These are phyloP conservation scores for Trissolcus basalis DNA, from an alignment of 1,140 invertebrate species.

Conservation along the genomic window DNA sequence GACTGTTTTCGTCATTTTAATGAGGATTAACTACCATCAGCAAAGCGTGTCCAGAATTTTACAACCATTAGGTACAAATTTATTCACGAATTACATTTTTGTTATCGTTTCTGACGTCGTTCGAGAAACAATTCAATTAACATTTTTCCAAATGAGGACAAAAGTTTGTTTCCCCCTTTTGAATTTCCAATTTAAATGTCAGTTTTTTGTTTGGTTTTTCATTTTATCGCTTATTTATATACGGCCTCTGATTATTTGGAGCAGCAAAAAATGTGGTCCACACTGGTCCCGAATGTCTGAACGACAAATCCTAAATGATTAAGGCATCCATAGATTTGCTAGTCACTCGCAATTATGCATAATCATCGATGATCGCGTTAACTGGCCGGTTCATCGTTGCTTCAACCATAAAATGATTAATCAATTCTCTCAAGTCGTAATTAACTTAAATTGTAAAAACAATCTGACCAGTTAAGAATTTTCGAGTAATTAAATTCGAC, in stretches of 20 bases:
- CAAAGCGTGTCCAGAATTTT: constrained; percentile 18
- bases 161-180: too few species aligned
- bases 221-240: too few species aligned
- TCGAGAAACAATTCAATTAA: neutral
- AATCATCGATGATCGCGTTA: constrained; percentile 40
- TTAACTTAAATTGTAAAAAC: too few species aligned
- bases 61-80: neutral
- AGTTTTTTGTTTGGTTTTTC: too few species aligned
- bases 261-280: neutral
- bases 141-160: neutral
- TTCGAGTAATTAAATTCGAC: too few species aligned
- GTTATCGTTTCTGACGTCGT: neutral
- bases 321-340: constrained; percentile 29
- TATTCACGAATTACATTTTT: constrained; percentile 1
- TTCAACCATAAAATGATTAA: constrained; percentile 39
- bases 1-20: constrained; percentile 37
- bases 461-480: too few species aligned
- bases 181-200: too few species aligned
- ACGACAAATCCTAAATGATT: constrained; percentile 28
- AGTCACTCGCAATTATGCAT: constrained; percentile 33
- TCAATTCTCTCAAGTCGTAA: constrained; percentile 9
- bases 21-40: constrained; percentile 23
- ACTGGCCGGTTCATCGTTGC: constrained; percentile 36
- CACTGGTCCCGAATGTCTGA: constrained; percentile 5
- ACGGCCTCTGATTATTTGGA: too few species aligned